A percentile compares a stretch with the other conserved stretches of the same genome.
Conservation (phyloP, 2,888 invertebrate species). For the Pimpla rufipes region DNA sequence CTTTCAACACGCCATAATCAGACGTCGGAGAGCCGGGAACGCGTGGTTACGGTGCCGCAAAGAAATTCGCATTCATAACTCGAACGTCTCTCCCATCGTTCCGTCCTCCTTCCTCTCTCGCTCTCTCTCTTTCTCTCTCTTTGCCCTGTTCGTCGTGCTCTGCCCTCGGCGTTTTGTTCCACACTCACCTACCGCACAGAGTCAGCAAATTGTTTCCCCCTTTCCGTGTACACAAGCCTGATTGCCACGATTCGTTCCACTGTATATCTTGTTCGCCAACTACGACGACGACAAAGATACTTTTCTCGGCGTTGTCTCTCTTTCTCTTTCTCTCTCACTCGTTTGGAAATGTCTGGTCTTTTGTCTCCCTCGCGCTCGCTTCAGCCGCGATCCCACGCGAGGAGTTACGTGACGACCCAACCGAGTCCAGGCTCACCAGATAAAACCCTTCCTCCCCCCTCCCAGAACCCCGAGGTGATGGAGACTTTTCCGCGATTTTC, state of each 20-base stretch:
- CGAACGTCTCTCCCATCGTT: constrained; percentile 61
- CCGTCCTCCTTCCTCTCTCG: neutral
- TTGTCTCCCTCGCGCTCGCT: constrained; percentile 6
- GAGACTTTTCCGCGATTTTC: constrained; percentile 37
- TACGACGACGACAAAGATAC: constrained; percentile 20
- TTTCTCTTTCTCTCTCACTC: too few species aligned
- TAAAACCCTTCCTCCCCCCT: constrained; percentile 11
- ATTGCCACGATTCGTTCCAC: constrained; percentile 69
- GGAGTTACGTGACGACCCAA: constrained; percentile 52
- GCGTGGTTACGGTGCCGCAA: constrained; percentile 64
- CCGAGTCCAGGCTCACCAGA: constrained; percentile 32
- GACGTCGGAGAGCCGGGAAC: constrained; percentile 67
- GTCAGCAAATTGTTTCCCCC: constrained; percentile 80
- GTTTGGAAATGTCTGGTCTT: neutral
- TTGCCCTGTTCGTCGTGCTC: constrained; percentile 12
- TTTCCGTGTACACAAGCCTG: constrained; percentile 73
- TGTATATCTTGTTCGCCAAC: constrained; percentile 13
- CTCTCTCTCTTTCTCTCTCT: neutral
- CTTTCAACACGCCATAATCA: constrained; percentile 79
- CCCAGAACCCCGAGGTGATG: constrained; percentile 12
- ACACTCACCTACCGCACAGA: constrained; percentile 24
- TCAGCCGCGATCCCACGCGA: neutral
- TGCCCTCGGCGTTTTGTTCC: constrained; percentile 19
- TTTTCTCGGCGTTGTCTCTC: constrained; percentile 17
- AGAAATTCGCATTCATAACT: constrained; percentile 84